Evolutionary conservation across 2,113 vertebrate species (phyloP), one percentile per base, ranked within the genome.

Genomic region (Verasper variegatus): DNA sequence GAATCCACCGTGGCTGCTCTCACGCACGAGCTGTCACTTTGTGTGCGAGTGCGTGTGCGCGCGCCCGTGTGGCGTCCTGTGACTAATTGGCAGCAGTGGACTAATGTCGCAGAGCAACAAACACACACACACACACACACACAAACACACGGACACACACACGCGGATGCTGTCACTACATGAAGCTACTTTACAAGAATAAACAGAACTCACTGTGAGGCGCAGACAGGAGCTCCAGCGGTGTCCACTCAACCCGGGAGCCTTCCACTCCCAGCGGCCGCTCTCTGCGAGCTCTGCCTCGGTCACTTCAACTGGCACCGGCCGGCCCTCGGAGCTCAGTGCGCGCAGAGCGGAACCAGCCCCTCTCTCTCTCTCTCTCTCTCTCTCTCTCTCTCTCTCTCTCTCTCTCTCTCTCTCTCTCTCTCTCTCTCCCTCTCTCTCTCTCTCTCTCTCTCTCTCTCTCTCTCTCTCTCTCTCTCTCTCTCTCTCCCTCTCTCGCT

Each of bases 51-150:
- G 76, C 12, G 62, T 49, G 49, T 12, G 68, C 20, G 67, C 13
- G 42, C 1, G 80, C 31, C 11, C 57, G 73, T 18, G 49, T 45
- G 60, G 64, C 26, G 81, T 87, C 85, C 86, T 81, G 87, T 87
- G 76, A 81, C 85, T 85, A 83, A 88, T 88, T 88, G 82, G 88
- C 86, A 86, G 80, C 83, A 63, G 63, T 65, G 85, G 81, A 76
- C 83, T 80, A 74, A 72, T 89, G 91, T 90, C 88, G 89, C 89
- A 92, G 79, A 71, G 65, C 21, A 60, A 81, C 83, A 74, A 37
- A 79, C 27, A 58, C 69, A 77, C 45, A 52, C 40, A 6, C 1
- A 31, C 20, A 20, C 17, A n/a, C 51, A 2, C 31, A 24, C 24
- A 27, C 27, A 5, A 5, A 27, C 27, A 27, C 6, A 0, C 27